A percentile compares a stretch with the other conserved stretches of the same genome.
Evolutionary conservation across 2,888 invertebrate genomes (phyloP).

Genomic region (Germaria angustata): DNA sequence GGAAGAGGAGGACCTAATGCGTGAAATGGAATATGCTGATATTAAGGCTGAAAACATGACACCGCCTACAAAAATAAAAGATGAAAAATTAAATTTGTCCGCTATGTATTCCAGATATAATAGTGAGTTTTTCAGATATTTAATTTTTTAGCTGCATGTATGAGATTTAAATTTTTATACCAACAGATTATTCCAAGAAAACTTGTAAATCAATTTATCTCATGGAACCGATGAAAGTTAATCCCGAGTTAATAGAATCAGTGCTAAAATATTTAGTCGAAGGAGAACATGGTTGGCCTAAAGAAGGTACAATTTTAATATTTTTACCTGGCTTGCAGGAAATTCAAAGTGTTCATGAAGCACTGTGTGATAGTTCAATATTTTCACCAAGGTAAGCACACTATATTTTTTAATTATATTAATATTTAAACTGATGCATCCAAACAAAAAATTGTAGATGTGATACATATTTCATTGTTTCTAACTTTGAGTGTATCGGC

Average conservation of each 20-base stretch:
- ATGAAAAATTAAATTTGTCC: conserved; percentile 86
- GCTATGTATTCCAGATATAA: conserved; percentile 86
- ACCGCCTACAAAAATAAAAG: conserved; percentile 84
- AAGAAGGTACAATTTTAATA: conserved; percentile 87
- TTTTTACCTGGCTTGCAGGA: conserved; percentile 90
- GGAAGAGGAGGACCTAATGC: conserved; percentile 82
- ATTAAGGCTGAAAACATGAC: conserved; percentile 81
- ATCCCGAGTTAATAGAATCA: conserved; percentile 87
- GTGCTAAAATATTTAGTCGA: conserved; percentile 86
- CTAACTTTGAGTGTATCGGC: too few species aligned
- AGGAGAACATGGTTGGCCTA: conserved; percentile 83
- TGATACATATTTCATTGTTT: too few species aligned
- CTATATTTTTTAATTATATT: too few species aligned
- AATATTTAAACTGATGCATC: too few species aligned
- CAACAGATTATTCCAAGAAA: conserved; percentile 82
- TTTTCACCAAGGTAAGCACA: conserved; percentile 82
- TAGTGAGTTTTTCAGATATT: conserved; percentile 75
- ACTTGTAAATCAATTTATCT: conserved; percentile 88
- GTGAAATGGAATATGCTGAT: conserved; percentile 85
- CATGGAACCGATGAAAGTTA: conserved; percentile 89
- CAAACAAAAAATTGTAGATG: too few species aligned
- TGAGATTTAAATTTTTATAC: neutral
- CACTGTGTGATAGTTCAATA: conserved; percentile 83
- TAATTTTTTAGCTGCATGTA: neutral
- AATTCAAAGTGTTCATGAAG: conserved; percentile 87